Evolutionary conservation across 2,888 invertebrate genomes (phyloP), one percentile per base, ranked within the genome.

Genomic region (Pammene fasciana): DNA sequence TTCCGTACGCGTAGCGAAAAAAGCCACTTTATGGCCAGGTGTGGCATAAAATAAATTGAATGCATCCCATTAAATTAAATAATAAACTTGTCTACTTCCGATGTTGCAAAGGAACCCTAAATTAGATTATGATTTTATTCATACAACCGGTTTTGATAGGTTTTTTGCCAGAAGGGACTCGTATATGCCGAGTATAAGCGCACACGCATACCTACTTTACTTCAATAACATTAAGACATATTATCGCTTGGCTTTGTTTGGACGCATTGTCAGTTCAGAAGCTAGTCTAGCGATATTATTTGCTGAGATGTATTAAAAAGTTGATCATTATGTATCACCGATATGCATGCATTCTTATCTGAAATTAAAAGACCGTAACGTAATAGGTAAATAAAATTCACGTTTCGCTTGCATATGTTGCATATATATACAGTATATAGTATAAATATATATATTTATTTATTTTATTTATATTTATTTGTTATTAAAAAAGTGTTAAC

Each of bases 131-230:
- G 43, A 8, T 6, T 38, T 16, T 36, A 10, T 34, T 38, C n/a
- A 43, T 41, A 8, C 13, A 14, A 43, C 57, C 43, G 57, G 57
- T 57, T 57, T 43, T 57, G n/a, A 41, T 41, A 18, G 16, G 26
- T 57, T 43, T n/a, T 56, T 43, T 18, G 13, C 18, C 13, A 54
- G 34, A 34, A 16, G 10, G 11, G 8, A 13, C 7, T 11, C n/a
- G 16, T 41, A 13, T 36, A 54, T 54, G 56, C 56, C 7, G 16
- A 36, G 16, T 41, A 13, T 36, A 54, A 36, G 56, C 56, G 14
- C 16, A 55, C 6, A 1, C 11, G 16, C 18, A 41, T 7, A 10
- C 11, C 11, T 7, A 10, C 11, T 11, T 55, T 16, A 16, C 16
- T 38, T 14, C 16, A 9, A 46, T 55, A 11, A 16, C 4, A 16